phyloP scores from a whole-genome alignment of 2,113 vertebrate genomes.

The Callionymus lyra region DNA sequence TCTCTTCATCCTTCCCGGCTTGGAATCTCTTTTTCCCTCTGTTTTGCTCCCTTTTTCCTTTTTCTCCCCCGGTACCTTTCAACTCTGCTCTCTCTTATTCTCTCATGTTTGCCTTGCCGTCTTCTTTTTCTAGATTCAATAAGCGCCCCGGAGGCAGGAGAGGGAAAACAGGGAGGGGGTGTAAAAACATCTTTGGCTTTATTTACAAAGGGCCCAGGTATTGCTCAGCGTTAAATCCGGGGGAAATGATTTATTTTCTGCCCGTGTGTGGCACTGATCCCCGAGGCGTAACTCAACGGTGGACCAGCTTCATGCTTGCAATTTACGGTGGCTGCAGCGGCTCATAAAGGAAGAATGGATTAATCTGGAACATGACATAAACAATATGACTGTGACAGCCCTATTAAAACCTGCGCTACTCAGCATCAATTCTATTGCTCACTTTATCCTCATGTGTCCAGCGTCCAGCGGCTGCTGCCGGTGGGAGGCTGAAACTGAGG shows the following conservation, averaged over 20 bases:
- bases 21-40: constrained; percentile 41
- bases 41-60: constrained; percentile 14
- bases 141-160: constrained; percentile 60
- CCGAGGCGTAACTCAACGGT: constrained; percentile 63
- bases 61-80: constrained; percentile 38
- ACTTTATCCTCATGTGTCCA: neutral
- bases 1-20: constrained; percentile 45
- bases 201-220: constrained; percentile 67
- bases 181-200: constrained; percentile 68
- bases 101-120: constrained; percentile 51
- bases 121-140: constrained; percentile 64
- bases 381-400: constrained; percentile 69
- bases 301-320: constrained; percentile 51
- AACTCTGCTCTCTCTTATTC: constrained; percentile 55
- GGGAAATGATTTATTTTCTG: constrained; percentile 66
- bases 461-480: too few species aligned
- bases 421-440: constrained; percentile 60
- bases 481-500: too few species aligned
- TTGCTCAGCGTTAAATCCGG: constrained; percentile 61
- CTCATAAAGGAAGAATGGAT: constrained; percentile 73
- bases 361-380: constrained; percentile 71
- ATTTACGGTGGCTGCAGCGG: constrained; percentile 69
- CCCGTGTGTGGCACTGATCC: constrained; percentile 63
- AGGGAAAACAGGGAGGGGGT: constrained; percentile 52
- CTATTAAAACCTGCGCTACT: constrained; percentile 68